phyloP scores from a whole-genome alignment of 2,888 invertebrate genomes.

The Nematopogon swammerdamellus region DNA sequence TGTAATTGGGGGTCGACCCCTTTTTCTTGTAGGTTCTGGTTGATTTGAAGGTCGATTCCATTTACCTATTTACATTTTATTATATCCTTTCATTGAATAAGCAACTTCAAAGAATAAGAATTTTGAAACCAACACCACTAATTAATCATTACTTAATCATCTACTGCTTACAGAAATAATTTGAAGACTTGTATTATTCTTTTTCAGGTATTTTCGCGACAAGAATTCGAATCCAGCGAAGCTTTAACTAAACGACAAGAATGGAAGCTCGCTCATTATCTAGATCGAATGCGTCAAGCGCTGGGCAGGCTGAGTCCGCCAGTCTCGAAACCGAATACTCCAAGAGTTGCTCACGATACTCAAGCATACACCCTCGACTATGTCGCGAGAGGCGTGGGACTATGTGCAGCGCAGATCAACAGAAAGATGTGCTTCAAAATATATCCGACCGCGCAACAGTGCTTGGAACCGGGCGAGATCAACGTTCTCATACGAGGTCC shows the following conservation, averaged over 20 bases:
- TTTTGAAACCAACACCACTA: too few species aligned
- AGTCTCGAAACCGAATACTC: conserved; percentile 31
- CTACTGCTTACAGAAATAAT: too few species aligned
- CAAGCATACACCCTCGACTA: conserved; percentile 47
- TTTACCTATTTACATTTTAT: too few species aligned
- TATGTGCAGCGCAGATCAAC: conserved; percentile 55
- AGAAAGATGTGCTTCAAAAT: conserved; percentile 56
- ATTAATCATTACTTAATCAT: too few species aligned
- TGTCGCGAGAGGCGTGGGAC: conserved; percentile 59
- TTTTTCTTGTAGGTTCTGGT: too few species aligned
- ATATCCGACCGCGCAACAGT: conserved; percentile 52
- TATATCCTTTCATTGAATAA: too few species aligned
- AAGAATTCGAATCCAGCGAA: conserved; percentile 49
- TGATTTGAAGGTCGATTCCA: too few species aligned
- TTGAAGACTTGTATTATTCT: too few species aligned
- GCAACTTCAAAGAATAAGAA: too few species aligned
- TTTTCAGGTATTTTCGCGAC: conserved; percentile 56
- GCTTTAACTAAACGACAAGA: conserved; percentile 50
- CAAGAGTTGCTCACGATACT: conserved; percentile 32
- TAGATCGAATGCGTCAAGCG: conserved; percentile 45
- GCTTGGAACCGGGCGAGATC: conserved; percentile 43
- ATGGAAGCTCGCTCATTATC: conserved; percentile 52
- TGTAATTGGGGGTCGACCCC: too few species aligned
- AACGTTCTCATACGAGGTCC: conserved; percentile 48
- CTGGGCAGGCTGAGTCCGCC: conserved; percentile 38